Evolutionary conservation across 1,140 invertebrate genomes (phyloP).

Genomic region (Achroia grisella): DNA sequence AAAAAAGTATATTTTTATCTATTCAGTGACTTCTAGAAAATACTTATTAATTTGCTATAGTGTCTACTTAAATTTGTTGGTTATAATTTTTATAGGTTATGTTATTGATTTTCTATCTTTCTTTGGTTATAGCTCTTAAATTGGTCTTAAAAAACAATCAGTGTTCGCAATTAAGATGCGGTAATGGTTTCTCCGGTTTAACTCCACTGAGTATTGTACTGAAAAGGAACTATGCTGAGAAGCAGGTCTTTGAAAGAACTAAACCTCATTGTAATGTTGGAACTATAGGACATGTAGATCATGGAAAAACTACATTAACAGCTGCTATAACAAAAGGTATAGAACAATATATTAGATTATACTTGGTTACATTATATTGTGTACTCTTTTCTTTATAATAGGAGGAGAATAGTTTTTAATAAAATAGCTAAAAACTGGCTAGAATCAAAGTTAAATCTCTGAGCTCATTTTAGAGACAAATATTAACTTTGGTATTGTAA

Average conservation of each 20-base stretch:
- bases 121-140: conserved; percentile 43
- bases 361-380: too few relatives aligned
- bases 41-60: neutral
- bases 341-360: neutral
- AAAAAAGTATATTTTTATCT: too few relatives aligned
- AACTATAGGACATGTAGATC: conserved; percentile 99
- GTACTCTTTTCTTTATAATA: too few relatives aligned
- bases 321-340: conserved; percentile 96
- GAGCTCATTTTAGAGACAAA: too few relatives aligned
- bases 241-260: conserved; percentile 82
- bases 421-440: too few relatives aligned
- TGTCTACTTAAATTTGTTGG: too few relatives aligned
- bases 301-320: conserved; percentile 99
- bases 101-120: conserved; percentile 19
- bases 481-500: too few relatives aligned
- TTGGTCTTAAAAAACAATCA: conserved; percentile 51
- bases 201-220: conserved; percentile 55
- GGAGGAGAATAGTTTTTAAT: too few relatives aligned
- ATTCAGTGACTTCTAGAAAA: too few relatives aligned
- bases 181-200: conserved; percentile 27
- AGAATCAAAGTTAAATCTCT: too few relatives aligned
- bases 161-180: conserved; percentile 33
- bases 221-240: conserved; percentile 78
- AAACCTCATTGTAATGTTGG: conserved; percentile 99
- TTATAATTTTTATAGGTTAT: conserved; percentile 17